A percentile compares a stretch with the other conserved stretches of the same genome.
phyloP scores from a whole-genome alignment of 2,888 invertebrate species.

The Tromatobia lineatoria region DNA sequence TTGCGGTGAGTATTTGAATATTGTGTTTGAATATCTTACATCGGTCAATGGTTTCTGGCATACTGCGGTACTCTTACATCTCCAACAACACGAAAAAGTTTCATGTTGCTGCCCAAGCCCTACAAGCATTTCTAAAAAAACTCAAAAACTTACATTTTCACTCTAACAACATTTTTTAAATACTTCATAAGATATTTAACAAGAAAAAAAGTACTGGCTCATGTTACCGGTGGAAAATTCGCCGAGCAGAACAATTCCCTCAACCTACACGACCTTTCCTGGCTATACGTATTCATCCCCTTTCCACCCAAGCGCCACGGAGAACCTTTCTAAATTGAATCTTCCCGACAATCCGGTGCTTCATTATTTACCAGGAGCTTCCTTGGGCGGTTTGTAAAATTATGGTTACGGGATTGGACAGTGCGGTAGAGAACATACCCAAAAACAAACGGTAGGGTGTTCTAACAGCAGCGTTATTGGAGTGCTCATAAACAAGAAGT shows the following conservation, averaged over 20 bases:
- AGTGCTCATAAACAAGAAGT: slow-evolving; percentile 28
- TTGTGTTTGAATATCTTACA: slow-evolving; percentile 80
- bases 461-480: slow-evolving; percentile 55
- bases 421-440: slow-evolving; percentile 62
- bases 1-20: slow-evolving; percentile 81
- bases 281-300: slow-evolving; percentile 51
- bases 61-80: slow-evolving; percentile 9
- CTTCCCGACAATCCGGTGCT: slow-evolving; percentile 78
- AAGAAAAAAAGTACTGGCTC: slow-evolving; percentile 2
- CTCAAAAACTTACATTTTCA: slow-evolving; percentile 24
- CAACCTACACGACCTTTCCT: slow-evolving; percentile 31
- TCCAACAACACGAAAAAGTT: slow-evolving; percentile 32
- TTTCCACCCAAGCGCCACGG: slow-evolving; percentile 11
- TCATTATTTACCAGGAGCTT: slow-evolving; percentile 82
- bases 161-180: slow-evolving; percentile 34
- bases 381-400: slow-evolving; percentile 81
- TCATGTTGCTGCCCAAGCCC: slow-evolving; percentile 7
- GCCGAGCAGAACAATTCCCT: slow-evolving; percentile 15
- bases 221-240: slow-evolving; percentile 32
- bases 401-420: slow-evolving; percentile 81
- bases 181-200: slow-evolving; percentile 28
- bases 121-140: background rate
- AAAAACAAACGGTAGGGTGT: slow-evolving; percentile 48
- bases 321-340: slow-evolving; percentile 80
- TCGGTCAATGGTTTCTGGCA: slow-evolving; percentile 55